phyloP scores from a whole-genome alignment of 2,888 invertebrate genomes.

The Andrena camellia region DNA sequence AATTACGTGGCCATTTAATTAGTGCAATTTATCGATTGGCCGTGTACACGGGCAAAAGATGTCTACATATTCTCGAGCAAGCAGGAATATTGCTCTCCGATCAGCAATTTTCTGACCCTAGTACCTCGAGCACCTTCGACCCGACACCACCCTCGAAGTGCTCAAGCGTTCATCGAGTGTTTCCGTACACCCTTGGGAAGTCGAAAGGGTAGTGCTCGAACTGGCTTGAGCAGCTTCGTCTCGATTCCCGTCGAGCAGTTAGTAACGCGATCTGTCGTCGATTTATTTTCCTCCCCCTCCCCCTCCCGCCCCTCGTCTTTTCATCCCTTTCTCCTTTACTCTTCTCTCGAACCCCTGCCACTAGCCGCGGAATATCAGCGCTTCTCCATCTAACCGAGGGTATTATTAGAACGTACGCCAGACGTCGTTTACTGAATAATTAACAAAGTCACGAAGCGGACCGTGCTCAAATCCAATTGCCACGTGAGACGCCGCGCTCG shows the following conservation, averaged over 20 bases:
- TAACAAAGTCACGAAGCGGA: constrained; percentile 30
- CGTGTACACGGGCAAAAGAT: constrained; percentile 43
- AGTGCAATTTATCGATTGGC: constrained; percentile 54
- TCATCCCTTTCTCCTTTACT: background rate
- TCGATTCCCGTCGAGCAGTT: constrained; percentile 68
- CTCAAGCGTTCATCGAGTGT: constrained; percentile 70
- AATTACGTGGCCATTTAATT: constrained; percentile 43
- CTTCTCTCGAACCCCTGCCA: background rate
- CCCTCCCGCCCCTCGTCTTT: background rate
- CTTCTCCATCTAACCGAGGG: constrained; percentile 23
- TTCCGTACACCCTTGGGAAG: constrained; percentile 63
- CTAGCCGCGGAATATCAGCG: constrained; percentile 15
- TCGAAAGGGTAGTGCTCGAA: constrained; percentile 62
- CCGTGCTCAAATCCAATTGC: constrained; percentile 25
- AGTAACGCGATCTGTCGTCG: constrained; percentile 68
- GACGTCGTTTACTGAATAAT: constrained; percentile 50
- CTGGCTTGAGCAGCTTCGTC: constrained; percentile 64
- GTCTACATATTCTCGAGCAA: constrained; percentile 63
- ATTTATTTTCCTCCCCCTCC: constrained; percentile 52
- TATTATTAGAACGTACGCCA: constrained; percentile 51
- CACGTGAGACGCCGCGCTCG: constrained; percentile 1
- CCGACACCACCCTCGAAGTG: constrained; percentile 70
- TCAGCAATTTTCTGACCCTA: constrained; percentile 72
- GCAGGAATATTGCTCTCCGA: constrained; percentile 68
- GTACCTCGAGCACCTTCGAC: constrained; percentile 69